Base-by-base conservation (phyloP, 2,113 vertebrate genomes). In the Odocoileus hemionus region DNA sequence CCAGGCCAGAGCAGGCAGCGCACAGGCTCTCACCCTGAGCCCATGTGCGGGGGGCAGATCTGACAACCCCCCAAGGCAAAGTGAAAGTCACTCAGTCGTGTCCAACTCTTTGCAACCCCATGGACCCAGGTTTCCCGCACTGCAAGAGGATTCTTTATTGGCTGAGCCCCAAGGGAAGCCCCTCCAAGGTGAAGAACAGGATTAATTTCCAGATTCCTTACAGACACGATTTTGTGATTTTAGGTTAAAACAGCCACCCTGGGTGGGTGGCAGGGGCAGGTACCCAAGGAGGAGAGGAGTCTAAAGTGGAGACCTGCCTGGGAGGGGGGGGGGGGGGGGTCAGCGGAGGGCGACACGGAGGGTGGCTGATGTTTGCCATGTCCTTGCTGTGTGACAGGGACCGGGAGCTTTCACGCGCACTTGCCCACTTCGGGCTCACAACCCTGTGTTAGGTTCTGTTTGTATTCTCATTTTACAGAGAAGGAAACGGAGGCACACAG, bases 381-480 rank as follows among this genome's bases (percentile, higher is more conserved):
- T 7, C 12, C 25, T 26, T 11, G 76, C 60, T 19, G 6, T 0
- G 1, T 19, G 33, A 57, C 33, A 28, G 96, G 13, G 30, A 25
- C 8, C 0, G 3, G 61, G 23, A 60, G 43, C 50, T 60, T 30
- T 50, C 1, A 36, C 25, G 1, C 7, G 25, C 26, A 1, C 1
- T 5, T 12, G 2, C 58, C 14, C 21, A 8, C 30, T 47, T 80
- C 33, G 23, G 6, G 1, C 17, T 43, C 58, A 83, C 1, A 16
- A 39, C 11, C n/a, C 58, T 36, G 17, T 2, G 3, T 17, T 12
- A 26, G 7, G 6, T 17, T 33, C 43, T 67, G n/a, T 50, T 57
- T 43, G n/a, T 36, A 33, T 8, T n/a, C 76, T 50, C 1, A 14
- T 47, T 45, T 58, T 14, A 39, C 2, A 83, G 50, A 39, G 11